A percentile compares a stretch with the other conserved stretches of the same genome.
These are phyloP conservation scores for Zaprionus vittiger DNA, from an alignment of 1,140 invertebrate species.

Conservation along the genomic window DNA sequence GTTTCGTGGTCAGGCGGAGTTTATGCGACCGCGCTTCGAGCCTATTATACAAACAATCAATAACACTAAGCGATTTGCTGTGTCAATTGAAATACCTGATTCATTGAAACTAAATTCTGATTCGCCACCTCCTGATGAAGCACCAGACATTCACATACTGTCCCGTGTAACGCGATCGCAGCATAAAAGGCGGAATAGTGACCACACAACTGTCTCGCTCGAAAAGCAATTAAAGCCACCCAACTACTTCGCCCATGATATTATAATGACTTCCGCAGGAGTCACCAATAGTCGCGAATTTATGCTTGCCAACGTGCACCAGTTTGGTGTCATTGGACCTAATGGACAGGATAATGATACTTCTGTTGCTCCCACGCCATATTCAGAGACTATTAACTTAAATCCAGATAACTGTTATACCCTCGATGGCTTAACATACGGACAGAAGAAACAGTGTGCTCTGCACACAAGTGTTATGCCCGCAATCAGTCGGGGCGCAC, in stretches of 20 bases:
- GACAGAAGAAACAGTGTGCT: slow-evolving; percentile 90
- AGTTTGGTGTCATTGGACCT: slow-evolving; percentile 38
- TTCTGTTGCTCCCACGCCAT: slow-evolving; percentile 44
- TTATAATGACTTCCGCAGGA: slow-evolving; percentile 61
- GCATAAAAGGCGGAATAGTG: slow-evolving; percentile 51
- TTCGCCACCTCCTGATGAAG: slow-evolving; percentile 12
- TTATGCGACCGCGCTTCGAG: slow-evolving; percentile 64
- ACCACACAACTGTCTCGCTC: slow-evolving; percentile 13
- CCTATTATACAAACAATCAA: slow-evolving; percentile 75
- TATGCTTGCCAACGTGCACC: slow-evolving; percentile 50
- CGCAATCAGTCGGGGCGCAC: slow-evolving; percentile 88
- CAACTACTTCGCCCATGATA: slow-evolving; percentile 60
- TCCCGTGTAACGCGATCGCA: slow-evolving; percentile 66
- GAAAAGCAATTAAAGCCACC: slow-evolving; percentile 12
- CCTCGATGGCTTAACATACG: slow-evolving; percentile 88
- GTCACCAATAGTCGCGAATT: slow-evolving; percentile 58
- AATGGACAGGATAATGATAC: slow-evolving; percentile 49
- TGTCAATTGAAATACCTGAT: slow-evolving; percentile 79
- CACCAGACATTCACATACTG: slow-evolving; percentile 50
- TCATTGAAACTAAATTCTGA: slow-evolving; percentile 62
- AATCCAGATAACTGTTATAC: slow-evolving; percentile 86
- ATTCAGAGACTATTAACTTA: slow-evolving; percentile 71
- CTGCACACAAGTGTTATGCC: slow-evolving; percentile 91
- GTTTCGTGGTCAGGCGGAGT: slow-evolving; percentile 71
- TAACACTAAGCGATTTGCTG: slow-evolving; percentile 75